phyloP scores from a whole-genome alignment of 1,140 invertebrate genomes.

The Brachionus calyciflorus region DNA sequence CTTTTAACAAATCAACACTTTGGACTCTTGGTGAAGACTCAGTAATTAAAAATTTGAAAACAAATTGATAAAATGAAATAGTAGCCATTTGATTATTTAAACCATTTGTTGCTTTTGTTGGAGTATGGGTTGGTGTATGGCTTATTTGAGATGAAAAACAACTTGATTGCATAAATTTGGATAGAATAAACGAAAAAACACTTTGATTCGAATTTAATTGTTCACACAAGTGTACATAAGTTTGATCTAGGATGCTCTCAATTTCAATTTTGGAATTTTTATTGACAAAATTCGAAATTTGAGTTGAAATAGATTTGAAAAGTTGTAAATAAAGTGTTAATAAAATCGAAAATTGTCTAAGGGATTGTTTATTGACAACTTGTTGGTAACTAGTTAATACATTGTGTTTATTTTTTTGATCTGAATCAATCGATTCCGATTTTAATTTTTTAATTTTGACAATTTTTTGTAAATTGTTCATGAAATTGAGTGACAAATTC shows the following conservation, averaged over 20 bases:
- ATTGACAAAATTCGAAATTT: conserved; percentile 42
- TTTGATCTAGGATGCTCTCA: neutral
- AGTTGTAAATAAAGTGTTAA: neutral
- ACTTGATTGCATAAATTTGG: conserved; percentile 15
- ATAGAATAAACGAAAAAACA: neutral
- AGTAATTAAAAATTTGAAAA: conserved; percentile 22
- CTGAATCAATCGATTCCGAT: neutral
- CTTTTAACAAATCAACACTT: neutral
- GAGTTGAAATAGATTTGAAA: conserved; percentile 8
- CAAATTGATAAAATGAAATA: conserved; percentile 15
- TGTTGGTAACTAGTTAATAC: neutral
- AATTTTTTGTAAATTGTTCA: neutral
- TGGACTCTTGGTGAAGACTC: neutral
- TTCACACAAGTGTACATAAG: conserved; percentile 5
- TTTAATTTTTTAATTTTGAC: conserved; percentile 17
- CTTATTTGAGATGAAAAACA: conserved; percentile 3
- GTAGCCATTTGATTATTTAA: neutral
- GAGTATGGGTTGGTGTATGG: conserved; percentile 23
- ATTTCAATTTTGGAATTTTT: conserved; percentile 21
- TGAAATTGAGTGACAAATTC: neutral
- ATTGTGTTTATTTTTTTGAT: neutral
- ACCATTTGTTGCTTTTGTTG: neutral
- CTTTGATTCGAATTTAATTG: neutral
- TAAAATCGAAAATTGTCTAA: neutral
- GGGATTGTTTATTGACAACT: neutral